Percentiles rank a stretch among this genome's conserved stretches.
Evolutionary conservation across 2,888 invertebrate species (phyloP).

Genomic region (Dendrolimus pini): DNA sequence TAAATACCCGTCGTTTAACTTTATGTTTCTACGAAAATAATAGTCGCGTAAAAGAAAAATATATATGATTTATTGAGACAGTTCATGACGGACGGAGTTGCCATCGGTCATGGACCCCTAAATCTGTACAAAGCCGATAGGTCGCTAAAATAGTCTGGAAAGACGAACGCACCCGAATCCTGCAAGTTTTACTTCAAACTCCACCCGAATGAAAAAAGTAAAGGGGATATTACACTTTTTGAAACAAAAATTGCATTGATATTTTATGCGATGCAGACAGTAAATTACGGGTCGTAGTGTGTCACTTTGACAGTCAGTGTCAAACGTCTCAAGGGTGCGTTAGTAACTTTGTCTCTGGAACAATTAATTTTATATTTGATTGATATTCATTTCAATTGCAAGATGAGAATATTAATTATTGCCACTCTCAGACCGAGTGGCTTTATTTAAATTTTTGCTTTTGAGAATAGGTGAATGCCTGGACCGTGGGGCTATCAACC

Average conservation of each 20-base stretch:
- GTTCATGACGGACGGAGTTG: neutral
- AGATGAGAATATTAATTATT: neutral
- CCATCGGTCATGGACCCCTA: neutral
- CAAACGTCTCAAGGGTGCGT: neutral
- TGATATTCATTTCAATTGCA: neutral
- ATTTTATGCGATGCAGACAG: no score
- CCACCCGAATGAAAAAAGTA: no score
- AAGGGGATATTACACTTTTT: no score
- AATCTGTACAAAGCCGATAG: neutral
- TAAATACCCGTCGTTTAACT: no score
- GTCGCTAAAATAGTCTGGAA: neutral
- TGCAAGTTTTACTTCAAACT: neutral
- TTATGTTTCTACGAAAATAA: no score
- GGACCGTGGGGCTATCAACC: slow-evolving; percentile 36
- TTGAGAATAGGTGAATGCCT: slow-evolving; percentile 38
- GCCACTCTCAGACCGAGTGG: neutral
- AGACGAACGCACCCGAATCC: neutral
- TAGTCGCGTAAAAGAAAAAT: neutral
- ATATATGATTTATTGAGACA: neutral
- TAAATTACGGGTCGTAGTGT: neutral
- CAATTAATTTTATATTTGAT: neutral
- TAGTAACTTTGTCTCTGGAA: neutral
- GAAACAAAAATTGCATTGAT: no score
- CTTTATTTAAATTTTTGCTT: neutral
- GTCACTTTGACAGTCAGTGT: neutral